phyloP scores from a whole-genome alignment of 2,888 invertebrate genomes.

The Pterostichus madidus region DNA sequence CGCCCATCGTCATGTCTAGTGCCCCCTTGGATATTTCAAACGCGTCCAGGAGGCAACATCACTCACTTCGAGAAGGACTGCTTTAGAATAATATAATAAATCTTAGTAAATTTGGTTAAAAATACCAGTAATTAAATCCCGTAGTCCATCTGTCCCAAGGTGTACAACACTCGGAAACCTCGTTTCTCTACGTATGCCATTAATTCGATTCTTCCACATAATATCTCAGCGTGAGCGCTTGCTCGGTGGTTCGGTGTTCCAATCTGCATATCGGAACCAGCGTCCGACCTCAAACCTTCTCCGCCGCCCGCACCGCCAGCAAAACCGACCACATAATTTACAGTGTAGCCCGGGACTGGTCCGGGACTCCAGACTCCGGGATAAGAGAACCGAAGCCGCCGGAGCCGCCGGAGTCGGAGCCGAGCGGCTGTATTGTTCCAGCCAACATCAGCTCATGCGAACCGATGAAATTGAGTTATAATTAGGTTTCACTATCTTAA shows the following conservation, averaged over 20 bases:
- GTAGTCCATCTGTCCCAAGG: not conserved
- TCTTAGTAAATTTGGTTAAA: not conserved
- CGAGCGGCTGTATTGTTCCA: slow-evolving; percentile 19
- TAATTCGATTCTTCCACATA: slow-evolving; percentile 63
- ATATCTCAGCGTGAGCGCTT: slow-evolving; percentile 45
- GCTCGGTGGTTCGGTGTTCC: slow-evolving; percentile 29
- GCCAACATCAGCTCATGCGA: slow-evolving; percentile 44
- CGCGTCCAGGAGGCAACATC: no score
- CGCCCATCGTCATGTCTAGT: no score
- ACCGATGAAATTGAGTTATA: slow-evolving; percentile 53
- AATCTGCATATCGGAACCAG: slow-evolving; percentile 61
- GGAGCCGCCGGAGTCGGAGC: not conserved
- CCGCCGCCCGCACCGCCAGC: not conserved
- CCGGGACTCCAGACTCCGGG: slow-evolving; percentile 38
- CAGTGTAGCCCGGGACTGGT: slow-evolving; percentile 54
- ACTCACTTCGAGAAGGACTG: no score
- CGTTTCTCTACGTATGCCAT: slow-evolving; percentile 34
- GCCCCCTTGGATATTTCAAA: no score
- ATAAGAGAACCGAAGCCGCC: not conserved
- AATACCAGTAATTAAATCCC: not conserved
- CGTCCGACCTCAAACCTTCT: slow-evolving; percentile 59
- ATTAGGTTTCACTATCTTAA: slow-evolving; percentile 54
- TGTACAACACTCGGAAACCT: no score
- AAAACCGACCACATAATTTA: slow-evolving; percentile 62
- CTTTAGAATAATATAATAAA: no score